Evolutionary conservation across 2,797 vertebrate species (phyloP).

Genomic region (Manis javanica): DNA sequence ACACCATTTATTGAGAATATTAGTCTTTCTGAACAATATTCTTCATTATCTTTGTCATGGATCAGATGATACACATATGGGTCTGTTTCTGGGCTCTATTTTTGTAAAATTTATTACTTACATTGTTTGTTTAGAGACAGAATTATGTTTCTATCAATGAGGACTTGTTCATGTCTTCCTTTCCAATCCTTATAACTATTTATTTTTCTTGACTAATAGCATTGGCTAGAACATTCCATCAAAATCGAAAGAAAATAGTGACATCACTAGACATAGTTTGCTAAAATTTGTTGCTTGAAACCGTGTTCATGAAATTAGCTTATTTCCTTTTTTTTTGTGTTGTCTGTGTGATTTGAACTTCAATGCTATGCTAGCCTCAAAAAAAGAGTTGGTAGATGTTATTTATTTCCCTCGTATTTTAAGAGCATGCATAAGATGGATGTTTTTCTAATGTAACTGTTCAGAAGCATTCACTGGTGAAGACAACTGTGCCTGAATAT

Average conservation of each 20-base stretch:
- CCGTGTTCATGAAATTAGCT: not conserved
- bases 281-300: not conserved
- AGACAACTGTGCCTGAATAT: not conserved
- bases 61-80: not conserved
- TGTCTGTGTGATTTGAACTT: not conserved
- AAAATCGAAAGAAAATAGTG: not conserved
- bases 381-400: not conserved
- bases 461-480: not conserved
- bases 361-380: not conserved
- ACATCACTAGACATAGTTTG: not conserved
- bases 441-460: not conserved
- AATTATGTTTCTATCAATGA: not conserved
- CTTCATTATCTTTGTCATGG: not conserved
- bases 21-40: not conserved
- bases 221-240: not conserved
- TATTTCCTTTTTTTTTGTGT: not conserved
- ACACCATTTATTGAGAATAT: not conserved
- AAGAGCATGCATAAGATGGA: not conserved
- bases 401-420: not conserved
- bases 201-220: not conserved
- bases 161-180: not conserved
- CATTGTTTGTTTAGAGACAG: not conserved
- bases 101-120: not conserved
- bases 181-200: not conserved
- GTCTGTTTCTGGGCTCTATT: not conserved